These are phyloP conservation scores for Chrysomela aeneicollis DNA, from an alignment of 2,888 invertebrate genomes.

Conservation along the genomic window DNA sequence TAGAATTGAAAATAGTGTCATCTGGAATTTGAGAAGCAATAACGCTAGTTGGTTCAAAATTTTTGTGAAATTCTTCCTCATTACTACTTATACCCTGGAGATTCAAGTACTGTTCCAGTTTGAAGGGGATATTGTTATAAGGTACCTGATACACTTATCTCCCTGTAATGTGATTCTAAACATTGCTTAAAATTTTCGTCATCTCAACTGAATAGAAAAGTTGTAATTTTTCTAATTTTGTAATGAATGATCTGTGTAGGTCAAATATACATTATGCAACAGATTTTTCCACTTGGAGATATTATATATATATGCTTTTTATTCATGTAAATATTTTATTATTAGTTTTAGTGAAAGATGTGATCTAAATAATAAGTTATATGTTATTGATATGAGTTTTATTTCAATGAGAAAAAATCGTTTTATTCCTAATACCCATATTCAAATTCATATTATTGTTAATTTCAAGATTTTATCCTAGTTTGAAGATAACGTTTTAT, in stretches of 20 bases:
- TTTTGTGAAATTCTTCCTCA: background rate
- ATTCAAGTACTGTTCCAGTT: background rate
- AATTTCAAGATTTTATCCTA: too few relatives aligned
- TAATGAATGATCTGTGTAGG: slow-evolving; percentile 18
- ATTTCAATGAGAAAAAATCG: slow-evolving; percentile 26
- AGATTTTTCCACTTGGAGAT: slow-evolving; percentile 10
- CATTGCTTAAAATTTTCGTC: background rate
- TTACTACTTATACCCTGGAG: background rate
- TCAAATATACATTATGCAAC: slow-evolving; percentile 17
- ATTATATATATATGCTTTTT: slow-evolving; percentile 28
- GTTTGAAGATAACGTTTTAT: too few relatives aligned
- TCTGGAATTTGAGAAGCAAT: too few relatives aligned
- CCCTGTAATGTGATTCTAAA: background rate
- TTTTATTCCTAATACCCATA: too few relatives aligned
- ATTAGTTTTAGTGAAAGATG: slow-evolving; percentile 48
- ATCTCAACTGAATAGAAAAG: slow-evolving; percentile 19
- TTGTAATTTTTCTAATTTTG: slow-evolving; percentile 32
- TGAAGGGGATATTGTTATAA: background rate
- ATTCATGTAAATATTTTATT: slow-evolving; percentile 41
- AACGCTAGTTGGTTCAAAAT: background rate
- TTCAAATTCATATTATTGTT: too few relatives aligned
- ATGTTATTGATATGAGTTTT: slow-evolving; percentile 30
- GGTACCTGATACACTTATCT: slow-evolving; percentile 4
- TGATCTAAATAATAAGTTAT: slow-evolving; percentile 49
- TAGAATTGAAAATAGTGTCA: too few relatives aligned